Evolutionary conservation across 2,113 vertebrate species (phyloP).

Genomic region (Paradoxurus hermaphroditus): DNA sequence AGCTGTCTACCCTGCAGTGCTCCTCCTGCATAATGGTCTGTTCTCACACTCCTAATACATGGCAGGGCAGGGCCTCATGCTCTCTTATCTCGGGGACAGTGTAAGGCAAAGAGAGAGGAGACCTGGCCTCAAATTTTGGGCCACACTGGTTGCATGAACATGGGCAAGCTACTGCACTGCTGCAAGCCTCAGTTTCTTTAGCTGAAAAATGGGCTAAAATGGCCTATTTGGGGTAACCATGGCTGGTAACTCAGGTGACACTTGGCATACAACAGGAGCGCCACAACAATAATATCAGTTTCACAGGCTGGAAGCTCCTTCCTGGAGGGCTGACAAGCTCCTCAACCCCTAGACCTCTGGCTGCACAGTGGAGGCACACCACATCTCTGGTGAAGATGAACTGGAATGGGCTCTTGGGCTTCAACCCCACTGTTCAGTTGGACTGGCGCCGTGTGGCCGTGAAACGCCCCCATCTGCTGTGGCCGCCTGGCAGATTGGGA

Average conservation of each 20-base stretch:
- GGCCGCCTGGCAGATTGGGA: rapidly evolving
- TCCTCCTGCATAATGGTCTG: not conserved
- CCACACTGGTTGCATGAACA: rapidly evolving
- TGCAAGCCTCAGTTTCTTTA: not conserved
- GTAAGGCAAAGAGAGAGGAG: not conserved
- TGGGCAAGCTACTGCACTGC: not conserved
- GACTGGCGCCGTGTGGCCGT: not conserved
- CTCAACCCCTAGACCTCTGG: not conserved
- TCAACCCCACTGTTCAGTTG: not conserved
- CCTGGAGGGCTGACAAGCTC: not conserved
- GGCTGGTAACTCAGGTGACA: not conserved
- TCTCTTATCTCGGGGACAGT: not conserved
- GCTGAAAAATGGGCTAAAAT: not conserved
- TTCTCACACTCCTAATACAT: not conserved
- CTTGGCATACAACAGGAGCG: not conserved
- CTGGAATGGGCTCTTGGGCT: not conserved
- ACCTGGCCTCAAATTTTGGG: not conserved
- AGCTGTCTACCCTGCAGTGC: not conserved
- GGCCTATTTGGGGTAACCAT: not conserved
- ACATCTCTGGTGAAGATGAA: not conserved
- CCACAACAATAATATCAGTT: not conserved
- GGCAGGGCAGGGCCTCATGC: not conserved
- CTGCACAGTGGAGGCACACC: not conserved
- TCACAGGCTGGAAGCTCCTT: not conserved
- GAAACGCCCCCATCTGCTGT: not conserved